These are phyloP conservation scores for Tauraco hartlaubi DNA, from an alignment of 2,797 vertebrate genomes.

Conservation along the genomic window DNA sequence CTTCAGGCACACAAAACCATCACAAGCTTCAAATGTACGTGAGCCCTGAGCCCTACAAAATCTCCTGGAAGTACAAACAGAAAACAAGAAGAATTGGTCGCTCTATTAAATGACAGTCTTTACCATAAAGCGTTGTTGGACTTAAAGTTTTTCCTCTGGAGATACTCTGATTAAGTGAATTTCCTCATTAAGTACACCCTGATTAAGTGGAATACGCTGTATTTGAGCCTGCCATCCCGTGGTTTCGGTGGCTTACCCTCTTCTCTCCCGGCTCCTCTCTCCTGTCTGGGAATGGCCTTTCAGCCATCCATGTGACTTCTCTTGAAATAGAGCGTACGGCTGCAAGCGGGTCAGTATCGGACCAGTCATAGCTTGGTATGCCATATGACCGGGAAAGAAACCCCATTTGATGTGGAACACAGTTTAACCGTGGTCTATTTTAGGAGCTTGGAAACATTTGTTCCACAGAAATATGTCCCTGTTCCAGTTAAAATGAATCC, in stretches of 20 bases:
- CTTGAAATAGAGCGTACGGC: conserved; percentile 41
- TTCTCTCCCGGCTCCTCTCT: conserved; percentile 18
- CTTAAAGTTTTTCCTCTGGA: not conserved
- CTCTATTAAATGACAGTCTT: not conserved
- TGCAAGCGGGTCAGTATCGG: not conserved
- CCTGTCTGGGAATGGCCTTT: conserved; percentile 37
- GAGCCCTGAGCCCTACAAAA: not conserved
- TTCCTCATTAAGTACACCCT: not conserved
- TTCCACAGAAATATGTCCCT: conserved; percentile 56
- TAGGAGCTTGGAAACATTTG: conserved; percentile 63
- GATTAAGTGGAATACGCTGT: not conserved
- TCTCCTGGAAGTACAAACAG: not conserved
- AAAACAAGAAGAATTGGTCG: not conserved
- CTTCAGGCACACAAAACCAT: not conserved
- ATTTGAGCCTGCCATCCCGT: not conserved
- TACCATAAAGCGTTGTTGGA: not conserved
- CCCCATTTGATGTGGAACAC: conserved; percentile 70
- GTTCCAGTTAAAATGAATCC: conserved; percentile 57
- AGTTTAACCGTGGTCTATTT: conserved; percentile 58
- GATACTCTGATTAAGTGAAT: not conserved
- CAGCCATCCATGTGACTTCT: conserved; percentile 60
- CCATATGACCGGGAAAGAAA: conserved; percentile 74
- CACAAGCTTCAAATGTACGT: not conserved
- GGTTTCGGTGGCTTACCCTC: not conserved
- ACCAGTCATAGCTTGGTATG: conserved; percentile 66